These are phyloP conservation scores for Nothura maculosa DNA, from an alignment of 2,797 vertebrate genomes.

Conservation along the genomic window DNA sequence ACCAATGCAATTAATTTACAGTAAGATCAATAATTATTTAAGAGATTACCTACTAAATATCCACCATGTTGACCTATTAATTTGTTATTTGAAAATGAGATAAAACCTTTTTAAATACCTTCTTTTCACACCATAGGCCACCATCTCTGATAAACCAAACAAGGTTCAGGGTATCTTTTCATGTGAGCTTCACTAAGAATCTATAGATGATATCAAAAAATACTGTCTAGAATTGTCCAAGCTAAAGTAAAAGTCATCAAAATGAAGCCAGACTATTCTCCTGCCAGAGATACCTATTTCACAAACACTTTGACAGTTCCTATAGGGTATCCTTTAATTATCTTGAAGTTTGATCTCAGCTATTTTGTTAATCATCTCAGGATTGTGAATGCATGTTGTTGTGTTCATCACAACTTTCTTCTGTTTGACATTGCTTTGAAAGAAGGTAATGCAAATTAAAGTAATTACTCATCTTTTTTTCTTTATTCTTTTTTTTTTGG, in stretches of 20 bases:
- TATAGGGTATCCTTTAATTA: neutral
- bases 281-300: accelerated
- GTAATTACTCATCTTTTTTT: neutral
- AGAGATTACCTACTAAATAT: neutral
- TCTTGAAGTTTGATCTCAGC: neutral
- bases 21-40: neutral
- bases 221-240: neutral
- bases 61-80: neutral
- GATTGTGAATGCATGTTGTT: neutral
- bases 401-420: neutral
- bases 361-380: neutral
- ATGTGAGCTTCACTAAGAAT: neutral
- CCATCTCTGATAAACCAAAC: neutral
- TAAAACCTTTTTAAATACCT: neutral
- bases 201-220: neutral
- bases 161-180: neutral
- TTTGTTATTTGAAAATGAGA: neutral
- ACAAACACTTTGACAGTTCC: neutral
- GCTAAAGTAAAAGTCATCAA: neutral
- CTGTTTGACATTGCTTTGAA: neutral
- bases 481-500: neutral
- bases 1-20: neutral
- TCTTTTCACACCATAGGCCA: neutral
- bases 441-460: neutral
- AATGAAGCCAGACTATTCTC: neutral